Base-by-base conservation (phyloP, 2,888 invertebrate genomes). In the Mesopsocus fuscifrons region DNA sequence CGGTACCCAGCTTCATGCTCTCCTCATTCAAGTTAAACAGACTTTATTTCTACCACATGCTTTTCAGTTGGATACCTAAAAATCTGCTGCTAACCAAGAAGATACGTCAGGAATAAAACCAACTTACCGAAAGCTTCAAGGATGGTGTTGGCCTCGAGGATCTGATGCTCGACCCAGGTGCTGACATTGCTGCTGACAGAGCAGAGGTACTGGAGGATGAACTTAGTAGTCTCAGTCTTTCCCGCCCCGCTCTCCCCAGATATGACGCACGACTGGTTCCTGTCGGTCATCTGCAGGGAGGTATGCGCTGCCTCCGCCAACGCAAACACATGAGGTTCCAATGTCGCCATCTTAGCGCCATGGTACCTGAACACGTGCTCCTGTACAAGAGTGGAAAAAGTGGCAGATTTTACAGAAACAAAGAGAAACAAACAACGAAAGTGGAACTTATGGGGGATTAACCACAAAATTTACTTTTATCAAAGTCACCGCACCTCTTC, bases 151-250 rank as follows among this genome's bases (percentile, higher is more conserved):
- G 89, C 89, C 60, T 91, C 91, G 18, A 91, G 68, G 52, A 91
- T 91, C 66, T 91, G 89, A 58, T 91, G 88, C 57, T 91, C 88
- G n/a, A 89, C 84, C 89, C 89, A 91, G 1, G 88, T 82, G 46
- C 78, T 78, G 26, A 78, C 77, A 53, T 79, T 77, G 51, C 76
- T 77, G 5, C 82, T 83, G 5, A 89, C 85, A 11, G 87, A 82
- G 62, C 89, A 91, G 42, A 91, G 66, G 63, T 89, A 91, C 61
- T 89, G 88, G 47, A 91, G 67, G 51, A 91, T 87, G 56, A 89
- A 76, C 60, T 89, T 85, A 2, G 89, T 91, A 42, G 84, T 87
- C 62, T 91, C 89, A 1, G 91, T 91, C 65, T 91, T 91, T 41
- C 91, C 91, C 3, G 89, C 88, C 3, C 91, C 89, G 53, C 85